These are phyloP conservation scores for Blastomussa wellsi DNA, from an alignment of 92 coral and sea anemone genomes.

Conservation along the genomic window DNA sequence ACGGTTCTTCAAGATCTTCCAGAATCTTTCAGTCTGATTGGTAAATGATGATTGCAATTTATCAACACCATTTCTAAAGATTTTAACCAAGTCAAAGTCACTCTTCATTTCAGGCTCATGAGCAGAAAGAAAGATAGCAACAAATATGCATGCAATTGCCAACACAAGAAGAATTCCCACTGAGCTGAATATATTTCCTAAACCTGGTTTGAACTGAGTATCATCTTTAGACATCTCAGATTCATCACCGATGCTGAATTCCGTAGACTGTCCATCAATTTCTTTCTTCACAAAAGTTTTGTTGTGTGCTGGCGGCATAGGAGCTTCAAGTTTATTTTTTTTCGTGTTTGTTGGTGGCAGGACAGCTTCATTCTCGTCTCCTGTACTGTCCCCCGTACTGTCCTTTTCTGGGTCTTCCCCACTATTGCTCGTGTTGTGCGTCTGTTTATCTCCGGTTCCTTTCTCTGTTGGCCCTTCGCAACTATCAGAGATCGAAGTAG, in stretches of 20 bases:
- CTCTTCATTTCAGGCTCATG: not conserved
- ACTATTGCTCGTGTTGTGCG: too few relatives aligned
- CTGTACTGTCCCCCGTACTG: too few relatives aligned
- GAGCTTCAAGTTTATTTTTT: not conserved
- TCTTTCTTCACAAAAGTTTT: not conserved
- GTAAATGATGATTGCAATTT: conserved; percentile 57
- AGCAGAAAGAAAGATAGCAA: not conserved
- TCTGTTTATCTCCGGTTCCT: too few relatives aligned
- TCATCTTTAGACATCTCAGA: not conserved
- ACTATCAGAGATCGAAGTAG: not conserved
- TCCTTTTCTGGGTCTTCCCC: not conserved
- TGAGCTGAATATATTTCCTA: not conserved
- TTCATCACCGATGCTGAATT: not conserved
- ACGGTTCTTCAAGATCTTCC: conserved; percentile 63
- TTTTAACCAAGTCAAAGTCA: conserved; percentile 36
- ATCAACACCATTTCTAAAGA: conserved; percentile 54
- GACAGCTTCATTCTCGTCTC: too few relatives aligned
- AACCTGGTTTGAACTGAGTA: not conserved
- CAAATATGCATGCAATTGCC: not conserved
- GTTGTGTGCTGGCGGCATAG: not conserved
- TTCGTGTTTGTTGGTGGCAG: too few relatives aligned
- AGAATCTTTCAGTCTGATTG: conserved; percentile 74
- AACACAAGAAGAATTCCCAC: not conserved
- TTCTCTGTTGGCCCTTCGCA: not conserved
- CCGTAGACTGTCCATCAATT: not conserved